phyloP scores from a whole-genome alignment of 2,113 vertebrate species.

The Hippolais icterina region DNA sequence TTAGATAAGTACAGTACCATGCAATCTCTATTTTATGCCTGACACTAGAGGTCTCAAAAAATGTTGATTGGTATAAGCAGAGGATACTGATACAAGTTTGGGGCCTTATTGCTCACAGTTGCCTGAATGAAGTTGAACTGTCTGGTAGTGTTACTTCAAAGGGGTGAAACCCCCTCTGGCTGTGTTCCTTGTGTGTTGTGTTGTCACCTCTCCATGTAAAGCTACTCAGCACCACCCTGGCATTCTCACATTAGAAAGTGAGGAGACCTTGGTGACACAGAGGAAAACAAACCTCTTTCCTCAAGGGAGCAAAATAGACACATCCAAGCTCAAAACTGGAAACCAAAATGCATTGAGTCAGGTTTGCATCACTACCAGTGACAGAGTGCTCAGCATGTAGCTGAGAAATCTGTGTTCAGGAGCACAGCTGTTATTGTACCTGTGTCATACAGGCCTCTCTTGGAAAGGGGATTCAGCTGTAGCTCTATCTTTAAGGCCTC shows the following conservation, averaged over 20 bases:
- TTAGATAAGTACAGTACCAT: not conserved
- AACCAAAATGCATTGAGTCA: accelerated
- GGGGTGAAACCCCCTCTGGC: not conserved
- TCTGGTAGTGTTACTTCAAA: not conserved
- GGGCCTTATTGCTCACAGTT: not conserved
- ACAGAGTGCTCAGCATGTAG: not conserved
- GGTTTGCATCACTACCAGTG: not conserved
- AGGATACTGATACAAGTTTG: not conserved
- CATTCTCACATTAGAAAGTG: not conserved
- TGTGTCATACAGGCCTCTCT: not conserved
- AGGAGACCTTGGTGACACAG: not conserved
- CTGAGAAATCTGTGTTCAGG: not conserved
- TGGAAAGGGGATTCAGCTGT: not conserved
- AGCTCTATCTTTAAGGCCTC: not conserved
- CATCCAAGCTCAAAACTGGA: not conserved
- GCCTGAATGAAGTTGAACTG: not conserved
- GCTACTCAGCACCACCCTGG: not conserved
- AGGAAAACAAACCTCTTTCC: not conserved
- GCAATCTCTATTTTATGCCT: not conserved
- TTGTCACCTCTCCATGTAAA: not conserved
- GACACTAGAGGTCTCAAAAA: not conserved
- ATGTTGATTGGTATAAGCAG: not conserved
- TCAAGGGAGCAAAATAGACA: not conserved
- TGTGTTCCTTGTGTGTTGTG: not conserved
- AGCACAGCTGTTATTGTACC: not conserved